A percentile compares a stretch with the other conserved stretches of the same genome.
These are phyloP conservation scores for Willowsia nigromaculata DNA, from an alignment of 2,888 invertebrate genomes.

Conservation along the genomic window DNA sequence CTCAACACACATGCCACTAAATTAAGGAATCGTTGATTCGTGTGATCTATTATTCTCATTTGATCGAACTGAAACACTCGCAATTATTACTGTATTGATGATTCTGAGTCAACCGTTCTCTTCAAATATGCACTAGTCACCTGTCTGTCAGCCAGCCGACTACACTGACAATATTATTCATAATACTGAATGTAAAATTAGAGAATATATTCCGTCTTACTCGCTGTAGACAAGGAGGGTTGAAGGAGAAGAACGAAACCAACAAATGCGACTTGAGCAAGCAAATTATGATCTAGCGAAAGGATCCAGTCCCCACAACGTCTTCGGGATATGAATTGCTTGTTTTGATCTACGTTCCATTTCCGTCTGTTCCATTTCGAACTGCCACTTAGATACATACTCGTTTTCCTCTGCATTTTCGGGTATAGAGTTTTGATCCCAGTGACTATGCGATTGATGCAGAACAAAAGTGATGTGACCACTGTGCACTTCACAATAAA, in stretches of 20 bases:
- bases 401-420: not conserved
- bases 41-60: too few relatives aligned
- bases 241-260: not conserved
- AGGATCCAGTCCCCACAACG: not conserved
- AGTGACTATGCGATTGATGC: not conserved
- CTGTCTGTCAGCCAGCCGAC: too few relatives aligned
- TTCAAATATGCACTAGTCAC: too few relatives aligned
- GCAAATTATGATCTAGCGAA: not conserved
- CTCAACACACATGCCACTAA: too few relatives aligned
- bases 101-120: too few relatives aligned
- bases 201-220: not conserved
- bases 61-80: too few relatives aligned
- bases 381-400: not conserved
- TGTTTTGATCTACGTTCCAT: not conserved
- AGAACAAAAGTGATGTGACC: constrained; percentile 13
- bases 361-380: not conserved
- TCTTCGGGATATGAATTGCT: not conserved
- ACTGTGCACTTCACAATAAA: constrained; percentile 23
- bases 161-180: too few relatives aligned
- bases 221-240: constrained; percentile 2
- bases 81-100: too few relatives aligned
- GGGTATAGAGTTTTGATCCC: not conserved
- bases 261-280: not conserved
- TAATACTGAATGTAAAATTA: too few relatives aligned
- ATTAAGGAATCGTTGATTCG: too few relatives aligned